phyloP scores from a whole-genome alignment of 2,888 invertebrate species.

The Steinernema carpocapsae region DNA sequence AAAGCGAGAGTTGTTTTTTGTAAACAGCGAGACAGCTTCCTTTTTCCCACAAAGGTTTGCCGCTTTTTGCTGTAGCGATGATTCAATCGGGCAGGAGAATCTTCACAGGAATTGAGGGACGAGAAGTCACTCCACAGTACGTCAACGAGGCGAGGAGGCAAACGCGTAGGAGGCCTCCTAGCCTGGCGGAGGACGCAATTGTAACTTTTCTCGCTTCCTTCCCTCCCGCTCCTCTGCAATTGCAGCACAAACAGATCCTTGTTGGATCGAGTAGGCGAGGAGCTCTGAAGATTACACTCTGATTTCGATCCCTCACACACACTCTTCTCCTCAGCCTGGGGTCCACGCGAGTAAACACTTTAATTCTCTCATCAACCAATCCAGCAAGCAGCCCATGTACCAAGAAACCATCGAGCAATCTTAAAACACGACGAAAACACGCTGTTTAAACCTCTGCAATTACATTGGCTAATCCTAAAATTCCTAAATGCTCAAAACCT shows the following conservation, averaged over 20 bases:
- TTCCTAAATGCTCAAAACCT: too few relatives aligned
- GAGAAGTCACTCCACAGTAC: too few relatives aligned
- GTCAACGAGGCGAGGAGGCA: too few relatives aligned
- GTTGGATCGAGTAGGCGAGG: constrained; percentile 31
- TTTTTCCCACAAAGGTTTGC: background rate
- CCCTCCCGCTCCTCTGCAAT: background rate
- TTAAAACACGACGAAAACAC: constrained; percentile 25
- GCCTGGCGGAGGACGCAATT: background rate
- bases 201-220: constrained; percentile 26
- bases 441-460: constrained; percentile 7
- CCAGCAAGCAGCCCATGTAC: background rate
- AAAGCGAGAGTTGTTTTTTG: constrained; percentile 30
- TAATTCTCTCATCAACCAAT: background rate
- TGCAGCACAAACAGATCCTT: constrained; percentile 18
- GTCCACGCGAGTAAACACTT: constrained; percentile 26
- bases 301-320: background rate
- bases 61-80: background rate
- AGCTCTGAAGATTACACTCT: constrained; percentile 18
- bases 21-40: background rate
- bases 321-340: background rate
- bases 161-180: background rate
- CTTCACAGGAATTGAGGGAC: too few relatives aligned
- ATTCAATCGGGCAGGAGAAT: constrained; percentile 8
- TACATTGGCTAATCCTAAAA: background rate
- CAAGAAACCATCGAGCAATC: background rate